A percentile compares a stretch with the other conserved stretches of the same genome.
Evolutionary conservation across 2,113 vertebrate genomes (phyloP).

Genomic region (Bucco capensis): DNA sequence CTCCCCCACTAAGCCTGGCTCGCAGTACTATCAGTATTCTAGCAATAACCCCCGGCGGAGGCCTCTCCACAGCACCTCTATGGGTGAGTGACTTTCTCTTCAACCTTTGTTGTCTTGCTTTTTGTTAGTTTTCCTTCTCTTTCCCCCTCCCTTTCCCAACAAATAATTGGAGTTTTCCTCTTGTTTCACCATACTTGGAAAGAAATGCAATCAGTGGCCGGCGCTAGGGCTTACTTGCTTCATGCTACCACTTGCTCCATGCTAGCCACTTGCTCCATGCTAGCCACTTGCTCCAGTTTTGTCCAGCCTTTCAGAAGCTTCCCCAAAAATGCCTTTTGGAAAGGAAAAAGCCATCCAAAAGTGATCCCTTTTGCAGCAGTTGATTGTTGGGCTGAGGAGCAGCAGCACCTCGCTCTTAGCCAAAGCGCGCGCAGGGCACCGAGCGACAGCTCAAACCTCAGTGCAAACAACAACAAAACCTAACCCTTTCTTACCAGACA

Average conservation of each 20-base stretch:
- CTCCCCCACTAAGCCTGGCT: slow-evolving; percentile 89
- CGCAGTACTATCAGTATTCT: slow-evolving; percentile 94
- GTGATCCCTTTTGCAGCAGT: background rate
- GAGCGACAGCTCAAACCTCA: background rate
- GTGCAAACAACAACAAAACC: background rate
- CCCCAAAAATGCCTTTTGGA: background rate
- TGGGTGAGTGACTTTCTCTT: slow-evolving; percentile 80
- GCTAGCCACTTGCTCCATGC: background rate
- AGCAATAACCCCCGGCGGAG: slow-evolving; percentile 88
- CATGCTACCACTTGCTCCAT: background rate
- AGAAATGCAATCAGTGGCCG: background rate
- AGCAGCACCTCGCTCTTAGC: background rate
- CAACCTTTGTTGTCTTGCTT: background rate
- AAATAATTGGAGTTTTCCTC: background rate
- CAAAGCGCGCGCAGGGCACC: background rate
- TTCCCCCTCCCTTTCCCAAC: background rate
- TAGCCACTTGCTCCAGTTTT: background rate
- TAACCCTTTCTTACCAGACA: background rate
- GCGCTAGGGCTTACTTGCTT: no score
- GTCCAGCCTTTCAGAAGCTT: background rate
- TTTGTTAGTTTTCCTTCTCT: background rate
- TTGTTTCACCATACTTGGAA: background rate
- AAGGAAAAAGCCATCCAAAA: background rate
- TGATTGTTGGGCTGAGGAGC: background rate
- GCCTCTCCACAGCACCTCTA: slow-evolving; percentile 84